Base-by-base conservation (phyloP, 2,797 vertebrate genomes). In the Acanthurus leucopareius region DNA sequence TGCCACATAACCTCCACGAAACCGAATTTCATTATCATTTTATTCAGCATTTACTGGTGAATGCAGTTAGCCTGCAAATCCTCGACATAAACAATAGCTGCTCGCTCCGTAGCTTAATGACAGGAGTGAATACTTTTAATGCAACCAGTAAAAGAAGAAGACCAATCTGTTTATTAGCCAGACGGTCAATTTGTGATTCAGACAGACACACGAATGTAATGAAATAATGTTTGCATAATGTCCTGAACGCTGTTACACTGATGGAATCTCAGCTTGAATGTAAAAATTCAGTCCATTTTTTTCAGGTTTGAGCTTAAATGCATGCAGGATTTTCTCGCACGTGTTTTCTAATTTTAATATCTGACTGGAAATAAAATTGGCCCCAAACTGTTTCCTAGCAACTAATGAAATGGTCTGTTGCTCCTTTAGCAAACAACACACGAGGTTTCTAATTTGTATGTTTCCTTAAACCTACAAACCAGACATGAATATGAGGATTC, bases 1-100 rank as follows among this genome's bases (percentile, higher is more conserved):
- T 40, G 10, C 62, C 68, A 25, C 20, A 28, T 67, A 73, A 87
- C 59, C 81, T 51, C 49, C 60, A 68, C 88, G 61, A 82, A 80
- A 77, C 28, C 78, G 56, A 53, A 10, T 82, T 85, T 75, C 8
- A 80, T 75, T 82, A 7, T 82, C 49, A 60, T 81, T 88, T 89
- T 85, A 85, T 89, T 85, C 67, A 44, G 10, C 68, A 72, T 51
- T 64, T 62, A 79, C 62, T 14, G 25, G 42, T 48, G 10, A 57
- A 65, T 60, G 49, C 66, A 72, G 73, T 85, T 80, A 35, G 69
- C 47, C 67, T 38, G 17, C 52, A 80, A 77, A 80, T 73, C 69
- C 60, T 61, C n/a, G 28, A 42, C 67, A 72, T 69, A 61, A 63
- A 35, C 48, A 52, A 16, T 7, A 17, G 53, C 45, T 60, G 2